Base-by-base conservation (phyloP, 1,140 invertebrate genomes). In the Galendromus occidentalis region DNA sequence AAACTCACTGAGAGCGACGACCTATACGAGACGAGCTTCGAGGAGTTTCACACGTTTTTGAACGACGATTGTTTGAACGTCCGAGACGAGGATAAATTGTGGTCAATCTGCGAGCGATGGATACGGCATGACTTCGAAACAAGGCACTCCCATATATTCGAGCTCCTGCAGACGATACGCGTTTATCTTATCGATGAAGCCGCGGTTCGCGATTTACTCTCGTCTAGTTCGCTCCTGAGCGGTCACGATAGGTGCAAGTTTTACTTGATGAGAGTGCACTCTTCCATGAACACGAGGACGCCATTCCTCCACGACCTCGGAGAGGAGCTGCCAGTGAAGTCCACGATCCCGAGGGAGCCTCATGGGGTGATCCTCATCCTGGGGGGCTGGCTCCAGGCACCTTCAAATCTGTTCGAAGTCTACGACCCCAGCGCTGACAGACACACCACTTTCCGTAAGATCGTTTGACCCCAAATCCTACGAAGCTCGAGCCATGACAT, bases 61-160 rank as follows among this genome's bases (percentile, higher is more conserved):
- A 71, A 73, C 44, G 79, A 82, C 69, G 82, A 88, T 72, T 80
- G 84, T 69, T 74, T 88, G 1, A 87, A 87, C 73, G 83, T 84
- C 1, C 77, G 78, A 68, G 80, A 79, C 66, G 84, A 86, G 73
- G 83, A 84, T 74, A 22, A 66, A 42, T 83, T 84, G 25, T 85
- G 84, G 71, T 79, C 83, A 71, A 82, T 82, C 1, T 74, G 85
- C 20, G 78, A 80, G 79, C 77, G 74, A 22, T 86, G 84, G 84
- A 73, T 83, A 6, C 79, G 81, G 67, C 72, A 75, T 64, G 76
- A 80, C 67, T 69, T 75, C 28, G 73, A 78, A 28, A 75, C 76
- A 33, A 75, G 83, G 66, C 75, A 74, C 68, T 70, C 70, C 63
- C 74, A 80, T 72, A 75, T 86, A 25, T 75, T 79, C 1, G 75